Evolutionary conservation across 2,113 vertebrate genomes (phyloP).

Genomic region (Melanotaenia duboulayi): DNA sequence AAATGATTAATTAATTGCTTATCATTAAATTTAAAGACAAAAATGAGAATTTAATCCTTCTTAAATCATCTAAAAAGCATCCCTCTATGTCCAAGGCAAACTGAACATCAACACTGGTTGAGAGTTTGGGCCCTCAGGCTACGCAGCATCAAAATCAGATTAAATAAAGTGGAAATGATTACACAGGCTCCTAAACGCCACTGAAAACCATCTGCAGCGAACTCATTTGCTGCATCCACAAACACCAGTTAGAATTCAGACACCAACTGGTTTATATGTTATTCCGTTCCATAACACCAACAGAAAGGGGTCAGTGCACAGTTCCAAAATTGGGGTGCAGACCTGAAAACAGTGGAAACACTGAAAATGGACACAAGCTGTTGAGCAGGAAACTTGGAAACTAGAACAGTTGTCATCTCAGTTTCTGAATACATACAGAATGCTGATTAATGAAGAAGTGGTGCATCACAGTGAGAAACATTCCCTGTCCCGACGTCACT

Average conservation of each 20-base stretch:
- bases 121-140: background rate
- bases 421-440: background rate
- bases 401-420: background rate
- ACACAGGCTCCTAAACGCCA: background rate
- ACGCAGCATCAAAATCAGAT: background rate
- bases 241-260: too few species aligned
- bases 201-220: background rate
- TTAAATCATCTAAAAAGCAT: background rate
- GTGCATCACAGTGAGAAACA: background rate
- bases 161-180: background rate
- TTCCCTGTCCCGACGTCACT: background rate
- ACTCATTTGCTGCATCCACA: background rate
- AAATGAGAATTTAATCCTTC: background rate
- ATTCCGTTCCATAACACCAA: too few species aligned
- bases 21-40: background rate
- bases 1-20: background rate
- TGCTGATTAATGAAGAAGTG: background rate
- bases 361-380: background rate
- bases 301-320: too few species aligned
- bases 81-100: background rate
- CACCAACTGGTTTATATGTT: too few species aligned
- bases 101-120: background rate
- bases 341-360: background rate
- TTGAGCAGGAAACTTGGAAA: background rate
- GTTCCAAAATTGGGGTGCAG: background rate